Evolutionary conservation across 2,113 vertebrate species (phyloP).

Genomic region (Alexandromys fortis): DNA sequence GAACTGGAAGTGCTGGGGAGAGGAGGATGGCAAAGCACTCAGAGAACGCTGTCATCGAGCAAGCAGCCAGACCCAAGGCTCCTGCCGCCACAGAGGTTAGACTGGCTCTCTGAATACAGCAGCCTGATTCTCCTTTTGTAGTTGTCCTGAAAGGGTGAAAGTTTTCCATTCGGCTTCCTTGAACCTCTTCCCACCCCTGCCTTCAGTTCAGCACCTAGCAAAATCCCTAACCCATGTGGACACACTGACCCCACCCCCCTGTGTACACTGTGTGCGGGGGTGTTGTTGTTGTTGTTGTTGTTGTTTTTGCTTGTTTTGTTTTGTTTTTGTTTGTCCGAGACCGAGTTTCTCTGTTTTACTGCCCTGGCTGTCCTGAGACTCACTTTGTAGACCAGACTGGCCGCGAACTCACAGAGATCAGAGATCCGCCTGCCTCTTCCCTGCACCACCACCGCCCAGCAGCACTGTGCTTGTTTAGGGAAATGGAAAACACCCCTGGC

Average conservation of each 20-base stretch:
- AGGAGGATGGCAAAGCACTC: not conserved
- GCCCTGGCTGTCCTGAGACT: no score
- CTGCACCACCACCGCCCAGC: no score
- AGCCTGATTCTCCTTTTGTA: not conserved
- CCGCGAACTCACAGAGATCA: no score
- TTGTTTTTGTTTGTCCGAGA: no score
- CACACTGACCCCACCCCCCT: not conserved
- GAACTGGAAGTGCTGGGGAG: not conserved
- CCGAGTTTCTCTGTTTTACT: no score
- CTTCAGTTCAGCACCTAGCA: not conserved
- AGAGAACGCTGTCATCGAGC: no score
- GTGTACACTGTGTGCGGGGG: no score
- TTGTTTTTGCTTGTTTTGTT: no score
- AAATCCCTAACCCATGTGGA: not conserved
- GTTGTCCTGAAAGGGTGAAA: not conserved
- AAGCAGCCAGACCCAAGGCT: not conserved
- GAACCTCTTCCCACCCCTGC: not conserved
- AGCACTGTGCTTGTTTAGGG: no score
- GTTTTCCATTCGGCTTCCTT: not conserved
- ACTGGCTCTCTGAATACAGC: not conserved
- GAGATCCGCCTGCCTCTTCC: no score
- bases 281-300: no score
- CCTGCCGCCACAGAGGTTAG: not conserved
- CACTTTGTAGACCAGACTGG: no score
- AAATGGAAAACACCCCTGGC: not conserved